Conservation (phyloP, 2,888 invertebrate species). For the Lepidochrysops patricia region DNA sequence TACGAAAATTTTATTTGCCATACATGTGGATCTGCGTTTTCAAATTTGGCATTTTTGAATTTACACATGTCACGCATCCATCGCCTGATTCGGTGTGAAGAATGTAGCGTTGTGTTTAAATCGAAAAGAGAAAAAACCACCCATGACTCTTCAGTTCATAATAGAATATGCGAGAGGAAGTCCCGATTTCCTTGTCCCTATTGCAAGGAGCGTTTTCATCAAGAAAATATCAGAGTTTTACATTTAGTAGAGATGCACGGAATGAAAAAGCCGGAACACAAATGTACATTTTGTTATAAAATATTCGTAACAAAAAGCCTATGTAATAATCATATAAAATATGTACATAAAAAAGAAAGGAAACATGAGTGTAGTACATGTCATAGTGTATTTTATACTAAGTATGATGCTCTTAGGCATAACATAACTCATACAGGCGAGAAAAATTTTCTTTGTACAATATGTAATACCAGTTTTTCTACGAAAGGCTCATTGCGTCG, state of each 20-base stretch:
- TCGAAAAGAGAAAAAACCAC: constrained; percentile 31
- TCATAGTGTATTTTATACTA: constrained; percentile 50
- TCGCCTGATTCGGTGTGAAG: constrained; percentile 35
- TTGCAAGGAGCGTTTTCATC: constrained; percentile 44
- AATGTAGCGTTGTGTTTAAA: constrained; percentile 38
- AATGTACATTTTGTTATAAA: constrained; percentile 46
- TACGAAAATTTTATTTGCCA: constrained; percentile 57
- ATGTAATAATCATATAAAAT: constrained; percentile 52
- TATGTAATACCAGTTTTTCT: constrained; percentile 48
- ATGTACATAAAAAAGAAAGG: constrained; percentile 55
- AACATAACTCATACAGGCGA: constrained; percentile 52
- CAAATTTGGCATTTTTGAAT: constrained; percentile 51
- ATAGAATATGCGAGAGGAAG: constrained; percentile 36
- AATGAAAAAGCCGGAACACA: constrained; percentile 41
- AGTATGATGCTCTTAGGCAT: constrained; percentile 49
- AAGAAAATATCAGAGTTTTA: constrained; percentile 39
- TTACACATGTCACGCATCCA: constrained; percentile 49
- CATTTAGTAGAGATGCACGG: constrained; percentile 49
- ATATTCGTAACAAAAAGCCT: constrained; percentile 50
- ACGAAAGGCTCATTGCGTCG: constrained; percentile 52
- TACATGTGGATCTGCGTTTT: constrained; percentile 54
- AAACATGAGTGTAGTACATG: constrained; percentile 53
- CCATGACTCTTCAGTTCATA: constrained; percentile 34
- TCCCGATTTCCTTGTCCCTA: constrained; percentile 45
- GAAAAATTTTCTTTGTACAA: constrained; percentile 42